Conservation (phyloP, 2,113 vertebrate species). For the Saimiri boliviensis region DNA sequence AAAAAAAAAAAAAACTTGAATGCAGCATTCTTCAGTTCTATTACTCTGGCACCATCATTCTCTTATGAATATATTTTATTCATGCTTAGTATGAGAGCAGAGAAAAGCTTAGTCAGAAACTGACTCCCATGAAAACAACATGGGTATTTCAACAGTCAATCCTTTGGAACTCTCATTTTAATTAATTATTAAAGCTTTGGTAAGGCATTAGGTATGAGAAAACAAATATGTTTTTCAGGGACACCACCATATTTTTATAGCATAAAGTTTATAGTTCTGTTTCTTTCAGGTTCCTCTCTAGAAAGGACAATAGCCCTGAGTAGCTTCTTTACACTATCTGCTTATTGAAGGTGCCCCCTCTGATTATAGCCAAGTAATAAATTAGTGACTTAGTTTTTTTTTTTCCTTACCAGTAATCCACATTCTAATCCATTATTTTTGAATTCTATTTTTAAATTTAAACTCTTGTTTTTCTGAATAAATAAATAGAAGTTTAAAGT, state of each 20-base stretch:
- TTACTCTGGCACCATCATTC: constrained; percentile 25
- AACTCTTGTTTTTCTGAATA: neutral
- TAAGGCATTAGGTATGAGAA: constrained; percentile 15
- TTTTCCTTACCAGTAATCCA: neutral
- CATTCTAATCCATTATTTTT: neutral
- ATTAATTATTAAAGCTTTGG: constrained; percentile 4
- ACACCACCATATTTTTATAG: neutral
- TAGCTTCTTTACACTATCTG: neutral
- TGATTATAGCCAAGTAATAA: constrained; percentile 3
- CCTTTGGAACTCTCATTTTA: constrained; percentile 46
- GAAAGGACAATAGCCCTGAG: neutral
- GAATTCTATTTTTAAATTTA: neutral
- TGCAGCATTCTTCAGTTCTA: constrained; percentile 17
- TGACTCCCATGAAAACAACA: constrained; percentile 45
- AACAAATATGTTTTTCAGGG: constrained; percentile 43
- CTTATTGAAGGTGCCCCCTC: neutral
- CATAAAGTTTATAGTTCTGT: neutral
- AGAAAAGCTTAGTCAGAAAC: constrained; percentile 63
- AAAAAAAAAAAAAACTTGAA: constrained; percentile 59
- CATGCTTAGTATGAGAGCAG: constrained; percentile 29
- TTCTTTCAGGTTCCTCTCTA: constrained; percentile 17
- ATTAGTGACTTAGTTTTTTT: neutral
- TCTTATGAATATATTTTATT: constrained; percentile 61
- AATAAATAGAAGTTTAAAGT: neutral
- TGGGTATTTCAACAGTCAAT: constrained; percentile 11